Evolutionary conservation across 2,113 vertebrate genomes (phyloP), one percentile per base, ranked within the genome.

Genomic region (Ceyx melanurus): DNA sequence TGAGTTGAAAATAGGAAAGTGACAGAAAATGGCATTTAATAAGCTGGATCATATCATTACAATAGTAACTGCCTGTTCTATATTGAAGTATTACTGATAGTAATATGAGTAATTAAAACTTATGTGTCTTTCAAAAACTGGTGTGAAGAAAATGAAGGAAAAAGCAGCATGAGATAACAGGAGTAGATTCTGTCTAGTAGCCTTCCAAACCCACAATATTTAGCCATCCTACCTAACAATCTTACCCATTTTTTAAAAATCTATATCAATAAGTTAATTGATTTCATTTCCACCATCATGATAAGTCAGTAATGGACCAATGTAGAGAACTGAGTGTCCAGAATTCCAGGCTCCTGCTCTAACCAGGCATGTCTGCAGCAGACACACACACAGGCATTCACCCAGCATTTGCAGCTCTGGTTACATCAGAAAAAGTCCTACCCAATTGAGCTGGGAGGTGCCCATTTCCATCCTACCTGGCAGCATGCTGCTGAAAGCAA

Each of bases 401-500:
- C 40, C 28, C 61, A 51, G 66, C 5, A 31, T 25, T 10, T 40
- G 53, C 4, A 43, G 35, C 43, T 43, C 35, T 11, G 42, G 5
- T 35, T 42, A 45, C 3, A 50, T 18, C 26, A 40, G 54, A 20
- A 29, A 45, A 42, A 20, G 46, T 18, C 19, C 57, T 21, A 56
- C 53, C 6, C 60, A 51, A 7, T 9, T 2, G 1, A 23, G 15
- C 1, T 10, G 48, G 37, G 46, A 31, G 5, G 29, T 23, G 40
- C 26, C 28, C 31, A 2, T 11, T 42, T n/a, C 51, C 31, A 31
- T 21, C 96, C 93, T 86, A 99, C 99, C 99, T 97, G 99, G 98
- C 98, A 99, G 98, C 98, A 99, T 99, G 81, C 99, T 99, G 95
- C 97, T 98, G 96, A 99, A 99, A 42, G 99, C 98, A 25, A 99